phyloP scores from a whole-genome alignment of 2,797 vertebrate species.

The Hypotaenidia philippensis region DNA sequence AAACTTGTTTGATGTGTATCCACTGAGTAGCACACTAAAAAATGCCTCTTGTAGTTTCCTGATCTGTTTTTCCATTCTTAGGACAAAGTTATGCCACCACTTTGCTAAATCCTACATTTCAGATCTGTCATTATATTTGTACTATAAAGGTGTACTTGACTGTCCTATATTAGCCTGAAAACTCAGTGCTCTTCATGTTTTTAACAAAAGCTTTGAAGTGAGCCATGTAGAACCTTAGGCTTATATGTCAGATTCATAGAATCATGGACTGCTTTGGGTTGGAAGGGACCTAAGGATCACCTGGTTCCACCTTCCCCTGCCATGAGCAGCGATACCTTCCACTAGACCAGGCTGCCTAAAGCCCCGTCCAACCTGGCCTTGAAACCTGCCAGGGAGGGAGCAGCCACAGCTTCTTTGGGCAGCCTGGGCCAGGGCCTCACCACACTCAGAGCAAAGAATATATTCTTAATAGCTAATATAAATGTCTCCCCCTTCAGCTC shows the following conservation, averaged over 20 bases:
- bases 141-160: not conserved
- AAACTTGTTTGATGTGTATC: not conserved
- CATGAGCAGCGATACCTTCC: too few species aligned
- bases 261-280: too few species aligned
- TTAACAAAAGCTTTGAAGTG: not conserved
- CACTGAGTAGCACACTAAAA: not conserved
- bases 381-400: too few species aligned
- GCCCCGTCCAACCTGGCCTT: too few species aligned
- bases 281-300: too few species aligned
- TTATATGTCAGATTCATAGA: not conserved
- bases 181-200: not conserved
- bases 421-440: too few species aligned
- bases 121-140: not conserved
- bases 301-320: too few species aligned
- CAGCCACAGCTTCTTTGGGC: too few species aligned
- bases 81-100: not conserved
- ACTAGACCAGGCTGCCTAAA: too few species aligned
- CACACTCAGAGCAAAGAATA: too few species aligned
- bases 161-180: not conserved
- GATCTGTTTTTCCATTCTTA: not conserved
- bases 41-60: not conserved
- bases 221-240: not conserved
- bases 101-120: not conserved
- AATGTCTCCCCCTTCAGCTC: too few species aligned
- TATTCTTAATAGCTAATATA: too few species aligned